A percentile compares a stretch with the other conserved stretches of the same genome.
Conservation (phyloP, 1,140 invertebrate genomes). For the Bactericera cockerelli region DNA sequence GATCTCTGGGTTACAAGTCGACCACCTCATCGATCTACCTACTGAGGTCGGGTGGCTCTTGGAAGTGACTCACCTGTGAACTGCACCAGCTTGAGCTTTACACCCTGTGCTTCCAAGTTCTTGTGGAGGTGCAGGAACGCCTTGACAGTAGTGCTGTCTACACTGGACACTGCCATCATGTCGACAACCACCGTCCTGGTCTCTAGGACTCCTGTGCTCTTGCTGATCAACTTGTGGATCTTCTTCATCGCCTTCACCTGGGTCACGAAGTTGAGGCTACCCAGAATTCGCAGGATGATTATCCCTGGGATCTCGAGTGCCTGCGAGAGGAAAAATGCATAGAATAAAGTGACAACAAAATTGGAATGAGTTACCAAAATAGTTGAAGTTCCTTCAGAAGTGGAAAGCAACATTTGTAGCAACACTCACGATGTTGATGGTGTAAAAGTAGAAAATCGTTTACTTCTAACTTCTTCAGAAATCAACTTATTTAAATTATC, state of each 20-base stretch:
- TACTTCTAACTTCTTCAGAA: no score
- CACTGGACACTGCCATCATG: neutral
- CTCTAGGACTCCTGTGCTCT: neutral
- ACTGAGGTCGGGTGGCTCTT: no score
- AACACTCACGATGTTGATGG: no score
- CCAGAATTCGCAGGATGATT: constrained; percentile 2
- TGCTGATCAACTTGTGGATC: neutral
- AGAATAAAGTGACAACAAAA: no score
- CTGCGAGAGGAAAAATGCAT: neutral
- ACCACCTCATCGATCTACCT: no score
- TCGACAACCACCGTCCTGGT: neutral
- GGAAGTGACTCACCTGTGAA: constrained; percentile 1
- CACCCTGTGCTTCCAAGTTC: neutral
- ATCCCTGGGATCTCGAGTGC: neutral
- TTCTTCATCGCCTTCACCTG: constrained; percentile 8
- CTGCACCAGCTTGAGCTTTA: neutral
- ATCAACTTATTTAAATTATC: no score
- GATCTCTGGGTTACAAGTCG: no score
- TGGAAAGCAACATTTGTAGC: no score
- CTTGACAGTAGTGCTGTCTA: neutral
- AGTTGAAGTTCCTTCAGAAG: no score
- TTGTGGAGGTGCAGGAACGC: neutral
- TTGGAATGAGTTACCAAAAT: no score
- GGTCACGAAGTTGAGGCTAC: constrained; percentile 12
- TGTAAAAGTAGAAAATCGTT: no score